Percentiles rank a stretch among this genome's conserved stretches.
These are phyloP conservation scores for Rostratula benghalensis DNA, from an alignment of 2,113 vertebrate genomes.

Conservation along the genomic window DNA sequence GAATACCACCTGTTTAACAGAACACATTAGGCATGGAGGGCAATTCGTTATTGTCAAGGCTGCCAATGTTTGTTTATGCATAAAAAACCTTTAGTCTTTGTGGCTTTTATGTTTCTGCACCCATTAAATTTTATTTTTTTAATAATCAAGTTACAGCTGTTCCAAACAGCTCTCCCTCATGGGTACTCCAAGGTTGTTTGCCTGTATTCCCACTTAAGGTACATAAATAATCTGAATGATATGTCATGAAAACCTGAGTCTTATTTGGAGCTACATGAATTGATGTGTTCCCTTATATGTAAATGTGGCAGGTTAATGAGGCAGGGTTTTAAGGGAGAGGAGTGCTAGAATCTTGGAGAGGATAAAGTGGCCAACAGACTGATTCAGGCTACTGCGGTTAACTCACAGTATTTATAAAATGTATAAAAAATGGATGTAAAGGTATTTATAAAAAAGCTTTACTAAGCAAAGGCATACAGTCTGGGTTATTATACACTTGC, in stretches of 20 bases:
- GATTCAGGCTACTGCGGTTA: neutral
- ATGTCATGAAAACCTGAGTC: neutral
- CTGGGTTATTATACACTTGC: neutral
- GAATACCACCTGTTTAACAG: conserved; percentile 37
- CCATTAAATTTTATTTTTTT: conserved; percentile 55
- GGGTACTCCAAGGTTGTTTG: neutral
- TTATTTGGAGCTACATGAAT: neutral
- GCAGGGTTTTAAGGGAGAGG: neutral
- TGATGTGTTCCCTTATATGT: neutral
- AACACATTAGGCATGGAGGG: neutral
- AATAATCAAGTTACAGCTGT: conserved; percentile 54
- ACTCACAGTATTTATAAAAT: neutral
- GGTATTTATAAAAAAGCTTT: neutral
- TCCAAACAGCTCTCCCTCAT: neutral
- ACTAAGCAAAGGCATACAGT: neutral
- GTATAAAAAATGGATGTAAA: too few relatives aligned
- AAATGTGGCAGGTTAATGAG: neutral
- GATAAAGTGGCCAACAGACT: neutral
- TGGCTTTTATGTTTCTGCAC: conserved; percentile 2
- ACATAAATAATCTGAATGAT: neutral
- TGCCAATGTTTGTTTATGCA: conserved; percentile 32
- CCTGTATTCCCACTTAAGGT: neutral
- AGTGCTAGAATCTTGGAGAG: neutral
- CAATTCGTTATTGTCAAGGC: neutral
- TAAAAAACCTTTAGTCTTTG: neutral